phyloP scores from a whole-genome alignment of 2,797 vertebrate genomes.

The Ctenosaura bakeri region DNA sequence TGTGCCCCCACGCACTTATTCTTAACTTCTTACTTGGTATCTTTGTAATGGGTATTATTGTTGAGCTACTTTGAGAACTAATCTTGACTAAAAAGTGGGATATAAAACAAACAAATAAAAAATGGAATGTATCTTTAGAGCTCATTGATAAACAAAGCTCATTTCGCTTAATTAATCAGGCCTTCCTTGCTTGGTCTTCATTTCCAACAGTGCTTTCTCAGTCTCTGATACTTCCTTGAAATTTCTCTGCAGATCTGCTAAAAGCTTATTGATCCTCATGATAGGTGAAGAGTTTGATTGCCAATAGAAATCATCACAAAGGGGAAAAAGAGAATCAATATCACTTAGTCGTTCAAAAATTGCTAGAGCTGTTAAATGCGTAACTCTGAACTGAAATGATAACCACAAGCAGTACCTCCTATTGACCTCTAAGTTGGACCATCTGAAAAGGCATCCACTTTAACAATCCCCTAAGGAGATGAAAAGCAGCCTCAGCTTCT shows the following conservation, averaged over 20 bases:
- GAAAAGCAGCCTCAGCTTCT: conserved; percentile 20
- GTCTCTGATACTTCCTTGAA: conserved; percentile 29
- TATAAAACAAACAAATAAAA: conserved; percentile 20
- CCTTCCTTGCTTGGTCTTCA: background rate
- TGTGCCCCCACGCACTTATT: background rate
- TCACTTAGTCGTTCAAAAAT: background rate
- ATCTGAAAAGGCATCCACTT: background rate
- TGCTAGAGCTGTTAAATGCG: conserved; percentile 15
- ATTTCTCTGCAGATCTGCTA: conserved; percentile 15
- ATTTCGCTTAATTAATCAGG: background rate
- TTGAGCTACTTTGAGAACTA: background rate
- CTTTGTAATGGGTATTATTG: background rate
- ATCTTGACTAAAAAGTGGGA: background rate
- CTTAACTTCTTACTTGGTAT: background rate
- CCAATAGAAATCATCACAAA: conserved; percentile 40
- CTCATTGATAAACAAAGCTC: conserved; percentile 6
- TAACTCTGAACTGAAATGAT: conserved; percentile 26
- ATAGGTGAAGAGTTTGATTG: conserved; percentile 21
- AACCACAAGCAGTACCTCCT: conserved; percentile 15
- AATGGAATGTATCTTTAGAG: background rate
- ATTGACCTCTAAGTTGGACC: conserved; percentile 30
- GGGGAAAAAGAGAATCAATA: conserved; percentile 14
- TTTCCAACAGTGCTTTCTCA: conserved; percentile 19
- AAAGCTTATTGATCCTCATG: conserved; percentile 35
- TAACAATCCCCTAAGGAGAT: background rate